Conservation (phyloP, 2,113 vertebrate genomes). For the Aramus guarauna region DNA sequence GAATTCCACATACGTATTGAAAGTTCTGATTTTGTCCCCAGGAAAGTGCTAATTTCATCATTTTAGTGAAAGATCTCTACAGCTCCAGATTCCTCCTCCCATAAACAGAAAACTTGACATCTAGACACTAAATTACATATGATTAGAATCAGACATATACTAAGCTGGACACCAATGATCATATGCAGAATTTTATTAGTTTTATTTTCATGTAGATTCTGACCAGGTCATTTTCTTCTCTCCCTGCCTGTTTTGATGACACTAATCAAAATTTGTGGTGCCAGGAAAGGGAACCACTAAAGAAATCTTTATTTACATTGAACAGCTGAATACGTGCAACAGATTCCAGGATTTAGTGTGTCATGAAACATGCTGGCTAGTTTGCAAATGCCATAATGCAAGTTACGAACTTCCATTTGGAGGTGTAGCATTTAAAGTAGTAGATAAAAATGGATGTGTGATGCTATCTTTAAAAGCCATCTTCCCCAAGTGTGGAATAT, state of each 20-base stretch:
- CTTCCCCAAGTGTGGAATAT: neutral
- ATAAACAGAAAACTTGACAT: neutral
- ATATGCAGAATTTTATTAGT: neutral
- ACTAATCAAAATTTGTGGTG: neutral
- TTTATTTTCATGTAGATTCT: neutral
- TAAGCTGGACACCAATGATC: neutral
- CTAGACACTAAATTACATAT: neutral
- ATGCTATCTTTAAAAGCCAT: neutral
- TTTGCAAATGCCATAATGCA: neutral
- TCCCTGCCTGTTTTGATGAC: neutral
- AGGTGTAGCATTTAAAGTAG: neutral
- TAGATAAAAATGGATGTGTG: neutral
- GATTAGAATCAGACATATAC: neutral
- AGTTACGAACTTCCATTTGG: neutral
- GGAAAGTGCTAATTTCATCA: neutral
- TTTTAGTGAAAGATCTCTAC: neutral
- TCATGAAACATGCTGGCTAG: neutral
- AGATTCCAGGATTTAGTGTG: neutral
- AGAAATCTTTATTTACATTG: neutral
- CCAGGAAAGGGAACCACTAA: neutral
- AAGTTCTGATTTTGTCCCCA: neutral
- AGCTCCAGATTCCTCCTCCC: neutral
- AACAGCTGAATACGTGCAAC: neutral
- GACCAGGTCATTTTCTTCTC: neutral
- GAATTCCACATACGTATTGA: neutral